A percentile compares a stretch with the other conserved stretches of the same genome.
These are phyloP conservation scores for Strix occidentalis DNA, from an alignment of 2,797 vertebrate genomes.

Conservation along the genomic window DNA sequence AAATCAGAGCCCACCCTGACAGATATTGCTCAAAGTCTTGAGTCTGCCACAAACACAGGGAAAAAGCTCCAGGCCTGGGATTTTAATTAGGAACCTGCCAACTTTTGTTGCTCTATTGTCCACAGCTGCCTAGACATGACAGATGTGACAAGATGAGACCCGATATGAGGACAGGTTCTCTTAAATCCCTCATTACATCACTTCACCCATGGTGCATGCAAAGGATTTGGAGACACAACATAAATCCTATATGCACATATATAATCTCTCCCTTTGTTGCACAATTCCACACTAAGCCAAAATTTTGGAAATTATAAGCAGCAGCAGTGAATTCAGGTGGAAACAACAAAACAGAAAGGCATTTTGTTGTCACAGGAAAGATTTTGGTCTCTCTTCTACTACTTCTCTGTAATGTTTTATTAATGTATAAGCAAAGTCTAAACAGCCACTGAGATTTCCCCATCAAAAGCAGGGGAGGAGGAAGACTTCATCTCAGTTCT, in stretches of 20 bases:
- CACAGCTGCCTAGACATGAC: not conserved
- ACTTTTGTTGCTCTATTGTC: not conserved
- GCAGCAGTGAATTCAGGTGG: slow-evolving; percentile 5
- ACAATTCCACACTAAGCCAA: not conserved
- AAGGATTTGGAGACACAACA: not conserved
- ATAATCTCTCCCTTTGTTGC: not conserved
- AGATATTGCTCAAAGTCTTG: not conserved
- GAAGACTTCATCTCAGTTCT: slow-evolving; percentile 31
- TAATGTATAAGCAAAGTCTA: slow-evolving; percentile 49
- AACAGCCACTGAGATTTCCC: slow-evolving; percentile 33
- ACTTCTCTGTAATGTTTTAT: slow-evolving; percentile 61
- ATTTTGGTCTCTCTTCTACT: slow-evolving; percentile 47
- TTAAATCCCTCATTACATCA: not conserved
- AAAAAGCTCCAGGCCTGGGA: not conserved
- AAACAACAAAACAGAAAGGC: not conserved
- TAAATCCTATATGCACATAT: not conserved
- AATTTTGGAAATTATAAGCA: not conserved
- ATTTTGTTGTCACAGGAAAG: slow-evolving; percentile 48
- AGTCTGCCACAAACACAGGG: not conserved
- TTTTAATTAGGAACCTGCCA: not conserved
- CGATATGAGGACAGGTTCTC: not conserved
- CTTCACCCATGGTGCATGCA: not conserved
- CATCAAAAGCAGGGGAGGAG: not conserved
- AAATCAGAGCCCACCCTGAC: not conserved
- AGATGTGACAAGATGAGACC: not conserved